Evolutionary conservation across 2,113 vertebrate genomes (phyloP).

Genomic region (Probosciger aterrimus): DNA sequence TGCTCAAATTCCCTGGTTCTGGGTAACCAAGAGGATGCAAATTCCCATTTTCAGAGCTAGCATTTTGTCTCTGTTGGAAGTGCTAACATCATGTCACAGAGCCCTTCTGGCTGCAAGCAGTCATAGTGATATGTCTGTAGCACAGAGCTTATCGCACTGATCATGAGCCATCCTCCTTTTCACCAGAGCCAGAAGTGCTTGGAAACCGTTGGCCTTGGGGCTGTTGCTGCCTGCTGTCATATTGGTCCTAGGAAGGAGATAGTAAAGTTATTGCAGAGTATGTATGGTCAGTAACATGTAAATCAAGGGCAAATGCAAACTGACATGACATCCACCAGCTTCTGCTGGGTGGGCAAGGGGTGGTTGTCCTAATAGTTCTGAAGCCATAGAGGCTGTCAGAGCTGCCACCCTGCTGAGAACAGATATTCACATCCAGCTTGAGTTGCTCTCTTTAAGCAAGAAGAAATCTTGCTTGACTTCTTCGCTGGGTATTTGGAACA

Average conservation of each 20-base stretch:
- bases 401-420: neutral
- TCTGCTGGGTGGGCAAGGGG: neutral
- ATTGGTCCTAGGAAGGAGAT: neutral
- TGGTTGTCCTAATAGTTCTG: neutral
- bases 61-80: neutral
- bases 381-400: neutral
- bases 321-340: neutral
- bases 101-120: neutral
- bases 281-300: neutral
- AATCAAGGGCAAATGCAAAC: neutral
- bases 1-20: neutral
- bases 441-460: neutral
- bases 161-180: neutral
- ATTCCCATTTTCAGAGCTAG: neutral
- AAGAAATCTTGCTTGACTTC: neutral
- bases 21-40: neutral
- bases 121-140: accelerated
- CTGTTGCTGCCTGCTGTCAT: neutral
- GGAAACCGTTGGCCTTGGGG: neutral
- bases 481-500: neutral
- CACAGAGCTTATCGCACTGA: neutral
- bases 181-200: neutral
- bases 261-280: neutral
- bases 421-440: neutral
- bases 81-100: neutral